phyloP scores from a whole-genome alignment of 1,140 invertebrate genomes.

The Eciton burchellii region DNA sequence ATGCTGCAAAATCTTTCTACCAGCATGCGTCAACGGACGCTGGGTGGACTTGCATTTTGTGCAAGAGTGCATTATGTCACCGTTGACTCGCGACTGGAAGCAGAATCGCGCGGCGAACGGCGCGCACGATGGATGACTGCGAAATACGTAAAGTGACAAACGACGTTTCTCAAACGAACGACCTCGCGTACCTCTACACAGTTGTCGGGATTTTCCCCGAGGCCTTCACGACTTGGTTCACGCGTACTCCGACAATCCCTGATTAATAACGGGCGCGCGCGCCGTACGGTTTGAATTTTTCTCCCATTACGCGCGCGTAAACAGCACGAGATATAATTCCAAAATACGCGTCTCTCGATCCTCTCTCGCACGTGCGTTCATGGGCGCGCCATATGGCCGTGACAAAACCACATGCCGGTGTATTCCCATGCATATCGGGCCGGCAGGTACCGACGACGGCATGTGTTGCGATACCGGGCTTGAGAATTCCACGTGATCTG shows the following conservation, averaged over 20 bases:
- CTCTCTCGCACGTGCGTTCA: slow-evolving; percentile 66
- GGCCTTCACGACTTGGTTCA: background rate
- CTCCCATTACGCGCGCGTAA: slow-evolving; percentile 13
- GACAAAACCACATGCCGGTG: slow-evolving; percentile 76
- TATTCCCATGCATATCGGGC: slow-evolving; percentile 75
- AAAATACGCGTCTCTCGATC: slow-evolving; percentile 46
- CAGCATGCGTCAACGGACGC: slow-evolving; percentile 27
- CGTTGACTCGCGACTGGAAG: background rate
- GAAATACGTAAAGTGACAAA: background rate
- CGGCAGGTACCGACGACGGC: slow-evolving; percentile 65
- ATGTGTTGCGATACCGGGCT: slow-evolving; percentile 34
- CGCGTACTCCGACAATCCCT: background rate
- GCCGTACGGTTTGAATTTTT: background rate
- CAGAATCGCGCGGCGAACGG: slow-evolving; percentile 11
- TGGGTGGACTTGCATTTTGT: slow-evolving; percentile 17
- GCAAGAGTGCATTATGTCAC: slow-evolving; percentile 17
- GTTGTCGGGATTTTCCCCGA: background rate
- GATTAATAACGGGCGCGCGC: background rate
- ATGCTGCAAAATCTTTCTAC: slow-evolving; percentile 36
- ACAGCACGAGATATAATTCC: slow-evolving; percentile 19
- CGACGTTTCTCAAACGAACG: background rate
- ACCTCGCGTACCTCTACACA: background rate
- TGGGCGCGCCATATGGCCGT: slow-evolving; percentile 72
- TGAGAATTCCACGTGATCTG: slow-evolving; percentile 25
- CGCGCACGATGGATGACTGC: background rate